phyloP scores from a whole-genome alignment of 2,888 invertebrate species.

The Caenorhabditis panamensis region DNA sequence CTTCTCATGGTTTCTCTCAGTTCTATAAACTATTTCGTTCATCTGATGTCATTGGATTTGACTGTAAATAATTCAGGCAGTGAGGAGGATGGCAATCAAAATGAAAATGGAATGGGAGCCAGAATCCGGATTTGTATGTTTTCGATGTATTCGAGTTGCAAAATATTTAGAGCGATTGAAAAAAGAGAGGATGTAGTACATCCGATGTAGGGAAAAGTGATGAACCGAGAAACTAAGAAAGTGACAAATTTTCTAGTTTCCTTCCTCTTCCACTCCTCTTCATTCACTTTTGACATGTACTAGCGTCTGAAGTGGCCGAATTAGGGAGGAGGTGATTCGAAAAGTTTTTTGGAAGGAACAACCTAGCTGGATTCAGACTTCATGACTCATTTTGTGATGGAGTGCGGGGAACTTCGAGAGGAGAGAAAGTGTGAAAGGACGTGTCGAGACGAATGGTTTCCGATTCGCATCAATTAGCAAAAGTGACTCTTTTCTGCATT shows the following conservation, averaged over 20 bases:
- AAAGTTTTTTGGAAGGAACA: slow-evolving; percentile 3
- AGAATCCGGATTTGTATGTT: slow-evolving; percentile 14
- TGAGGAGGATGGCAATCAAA: not conserved
- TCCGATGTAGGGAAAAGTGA: not conserved
- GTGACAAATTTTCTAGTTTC: slow-evolving; percentile 27
- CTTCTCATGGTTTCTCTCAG: not conserved
- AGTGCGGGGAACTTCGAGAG: not conserved
- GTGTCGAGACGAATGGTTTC: slow-evolving; percentile 37
- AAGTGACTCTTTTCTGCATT: slow-evolving; percentile 17
- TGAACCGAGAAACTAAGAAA: slow-evolving; percentile 1
- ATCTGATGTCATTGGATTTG: not conserved
- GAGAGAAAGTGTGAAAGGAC: slow-evolving; percentile 25
- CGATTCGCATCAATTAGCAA: slow-evolving; percentile 45
- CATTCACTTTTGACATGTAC: not conserved
- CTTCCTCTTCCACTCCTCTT: not conserved
- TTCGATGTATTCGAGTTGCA: not conserved
- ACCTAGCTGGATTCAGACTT: slow-evolving; percentile 14
- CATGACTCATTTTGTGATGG: not conserved
- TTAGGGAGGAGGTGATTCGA: not conserved
- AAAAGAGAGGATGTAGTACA: too few species aligned
- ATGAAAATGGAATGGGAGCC: not conserved
- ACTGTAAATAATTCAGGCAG: slow-evolving; percentile 9
- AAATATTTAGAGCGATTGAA: too few species aligned
- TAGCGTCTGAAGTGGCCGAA: slow-evolving; percentile 1
- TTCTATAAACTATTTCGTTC: not conserved